Conservation (phyloP, 2,113 vertebrate genomes). For the Colius striatus region DNA sequence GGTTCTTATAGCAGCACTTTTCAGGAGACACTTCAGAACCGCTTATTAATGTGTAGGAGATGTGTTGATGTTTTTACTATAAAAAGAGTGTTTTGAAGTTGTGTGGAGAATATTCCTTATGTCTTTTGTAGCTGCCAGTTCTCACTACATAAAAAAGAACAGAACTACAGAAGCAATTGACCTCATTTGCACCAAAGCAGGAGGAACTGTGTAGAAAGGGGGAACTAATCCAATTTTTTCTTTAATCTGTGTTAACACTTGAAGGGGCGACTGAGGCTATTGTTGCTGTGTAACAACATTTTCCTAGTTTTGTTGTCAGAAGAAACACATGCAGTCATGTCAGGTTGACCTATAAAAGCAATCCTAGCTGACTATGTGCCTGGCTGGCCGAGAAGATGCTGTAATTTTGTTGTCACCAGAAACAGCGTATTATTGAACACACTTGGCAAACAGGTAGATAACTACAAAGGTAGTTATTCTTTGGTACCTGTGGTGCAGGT, state of each 20-base stretch:
- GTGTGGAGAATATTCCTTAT: not conserved
- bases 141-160: not conserved
- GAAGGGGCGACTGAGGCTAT: not conserved
- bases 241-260: not conserved
- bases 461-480: not conserved
- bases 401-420: not conserved
- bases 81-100: not conserved
- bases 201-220: not conserved
- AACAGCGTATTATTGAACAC: not conserved
- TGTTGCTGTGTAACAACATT: not conserved
- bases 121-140: not conserved
- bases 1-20: not conserved
- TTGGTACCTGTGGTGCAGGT: not conserved
- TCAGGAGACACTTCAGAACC: not conserved
- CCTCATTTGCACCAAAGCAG: not conserved
- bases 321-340: rapidly evolving
- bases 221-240: not conserved
- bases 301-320: not conserved
- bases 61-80: not conserved
- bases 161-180: not conserved
- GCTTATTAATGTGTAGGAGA: not conserved
- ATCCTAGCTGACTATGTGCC: not conserved
- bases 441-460: not conserved
- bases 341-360: not conserved
- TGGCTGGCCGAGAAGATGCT: not conserved